Conservation (phyloP, 2,797 vertebrate species). For the Amphiprion clarkii region DNA sequence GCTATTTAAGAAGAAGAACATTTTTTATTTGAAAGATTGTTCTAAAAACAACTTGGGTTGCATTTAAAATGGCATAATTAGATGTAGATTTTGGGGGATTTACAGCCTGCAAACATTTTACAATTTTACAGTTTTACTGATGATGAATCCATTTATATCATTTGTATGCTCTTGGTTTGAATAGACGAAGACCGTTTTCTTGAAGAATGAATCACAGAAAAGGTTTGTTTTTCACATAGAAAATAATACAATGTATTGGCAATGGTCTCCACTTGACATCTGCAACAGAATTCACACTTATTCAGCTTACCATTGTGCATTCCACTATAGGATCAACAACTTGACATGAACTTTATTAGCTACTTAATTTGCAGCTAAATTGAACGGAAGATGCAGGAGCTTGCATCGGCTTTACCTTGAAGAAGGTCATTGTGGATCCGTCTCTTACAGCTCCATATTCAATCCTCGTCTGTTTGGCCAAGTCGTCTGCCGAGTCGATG, state of each 20-base stretch:
- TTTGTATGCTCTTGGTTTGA: no score
- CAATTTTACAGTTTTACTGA: neutral
- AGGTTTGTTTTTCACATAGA: no score
- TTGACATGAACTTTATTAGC: no score
- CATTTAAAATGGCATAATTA: neutral
- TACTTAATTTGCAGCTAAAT: neutral
- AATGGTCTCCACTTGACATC: neutral
- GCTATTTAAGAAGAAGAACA: no score
- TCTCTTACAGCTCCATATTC: slow-evolving; percentile 96
- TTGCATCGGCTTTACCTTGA: slow-evolving; percentile 88
- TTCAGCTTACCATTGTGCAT: no score
- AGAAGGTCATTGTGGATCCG: slow-evolving; percentile 98
- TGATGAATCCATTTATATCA: neutral
- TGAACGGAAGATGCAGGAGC: neutral
- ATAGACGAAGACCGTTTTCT: no score
- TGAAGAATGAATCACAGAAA: no score
- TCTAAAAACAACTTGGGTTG: no score
- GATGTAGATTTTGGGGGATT: no score
- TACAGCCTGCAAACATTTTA: neutral
- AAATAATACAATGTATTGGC: neutral
- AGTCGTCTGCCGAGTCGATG: slow-evolving; percentile 95
- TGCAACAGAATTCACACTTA: neutral
- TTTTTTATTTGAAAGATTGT: neutral
- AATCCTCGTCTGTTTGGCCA: slow-evolving; percentile 97
- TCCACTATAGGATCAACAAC: no score